Percentiles rank a stretch among this genome's conserved stretches.
These are phyloP conservation scores for Bergia sp. DNA, from an alignment of 92 coral and sea anemone species.

Conservation along the genomic window DNA sequence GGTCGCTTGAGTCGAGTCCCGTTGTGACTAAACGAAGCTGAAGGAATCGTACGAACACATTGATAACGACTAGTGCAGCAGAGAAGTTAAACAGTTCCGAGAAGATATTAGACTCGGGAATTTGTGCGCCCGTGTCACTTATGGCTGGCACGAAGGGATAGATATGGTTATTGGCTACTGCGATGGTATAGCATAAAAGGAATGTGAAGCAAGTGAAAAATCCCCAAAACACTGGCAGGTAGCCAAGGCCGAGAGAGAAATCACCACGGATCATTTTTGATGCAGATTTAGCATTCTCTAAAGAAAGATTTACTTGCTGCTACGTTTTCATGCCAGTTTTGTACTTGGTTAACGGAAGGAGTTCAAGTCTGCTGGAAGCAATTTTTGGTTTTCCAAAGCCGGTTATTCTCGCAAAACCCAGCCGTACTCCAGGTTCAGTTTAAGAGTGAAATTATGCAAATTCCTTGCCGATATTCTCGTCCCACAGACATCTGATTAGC, in stretches of 20 bases:
- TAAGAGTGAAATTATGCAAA: constrained; percentile 32
- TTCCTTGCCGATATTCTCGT: constrained; percentile 21
- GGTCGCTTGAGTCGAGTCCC: constrained; percentile 69
- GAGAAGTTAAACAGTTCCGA: constrained; percentile 93
- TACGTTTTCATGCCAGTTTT: not conserved
- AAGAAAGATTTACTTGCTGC: not conserved
- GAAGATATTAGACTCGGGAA: constrained; percentile 93
- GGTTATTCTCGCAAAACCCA: constrained; percentile 10
- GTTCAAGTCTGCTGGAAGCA: not conserved
- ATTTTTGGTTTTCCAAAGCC: not conserved
- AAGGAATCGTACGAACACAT: constrained; percentile 82
- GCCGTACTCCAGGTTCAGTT: constrained; percentile 8
- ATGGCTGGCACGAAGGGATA: constrained; percentile 98
- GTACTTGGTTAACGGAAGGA: not conserved
- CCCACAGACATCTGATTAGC: constrained; percentile 36
- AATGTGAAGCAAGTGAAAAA: constrained; percentile 86
- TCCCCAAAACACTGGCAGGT: constrained; percentile 92
- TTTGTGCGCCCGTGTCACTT: constrained; percentile 96
- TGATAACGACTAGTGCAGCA: constrained; percentile 71
- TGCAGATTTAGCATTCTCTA: not conserved
- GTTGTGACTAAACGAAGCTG: constrained; percentile 78
- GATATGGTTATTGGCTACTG: constrained; percentile 85
- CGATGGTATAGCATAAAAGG: constrained; percentile 83
- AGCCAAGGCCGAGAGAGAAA: constrained; percentile 87
- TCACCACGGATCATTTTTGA: constrained; percentile 63